phyloP scores from a whole-genome alignment of 2,797 vertebrate genomes.

The Microtus californicus region DNA sequence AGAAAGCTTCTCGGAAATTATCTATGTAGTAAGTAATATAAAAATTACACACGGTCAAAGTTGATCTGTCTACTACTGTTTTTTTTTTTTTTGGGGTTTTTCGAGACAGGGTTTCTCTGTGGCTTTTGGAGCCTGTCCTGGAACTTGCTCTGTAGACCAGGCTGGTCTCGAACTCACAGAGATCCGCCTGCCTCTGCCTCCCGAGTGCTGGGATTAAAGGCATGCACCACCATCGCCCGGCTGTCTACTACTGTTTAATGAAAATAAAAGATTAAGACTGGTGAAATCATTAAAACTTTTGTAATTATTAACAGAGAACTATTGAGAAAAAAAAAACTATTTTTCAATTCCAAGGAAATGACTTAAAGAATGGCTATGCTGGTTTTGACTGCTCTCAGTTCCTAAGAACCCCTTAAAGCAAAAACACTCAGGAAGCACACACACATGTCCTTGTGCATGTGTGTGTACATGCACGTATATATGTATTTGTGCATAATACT shows the following conservation, averaged over 20 bases:
- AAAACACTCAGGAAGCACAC: neutral
- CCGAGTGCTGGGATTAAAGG: no score
- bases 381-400: neutral
- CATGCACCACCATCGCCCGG: no score
- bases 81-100: no score
- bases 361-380: neutral
- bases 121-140: no score
- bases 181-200: no score
- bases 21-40: neutral
- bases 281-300: neutral
- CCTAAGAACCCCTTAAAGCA: neutral
- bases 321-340: neutral
- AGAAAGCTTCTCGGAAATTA: conserved; percentile 23
- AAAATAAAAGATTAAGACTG: neutral
- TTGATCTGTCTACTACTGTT: neutral
- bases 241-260: neutral
- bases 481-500: neutral
- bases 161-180: no score
- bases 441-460: no score
- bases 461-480: neutral
- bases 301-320: conserved; percentile 57
- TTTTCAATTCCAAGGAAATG: neutral
- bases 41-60: neutral
- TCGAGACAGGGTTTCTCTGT: no score
- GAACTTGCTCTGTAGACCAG: no score